Evolutionary conservation across 2,113 vertebrate species (phyloP).

Genomic region (Menura novaehollandiae): DNA sequence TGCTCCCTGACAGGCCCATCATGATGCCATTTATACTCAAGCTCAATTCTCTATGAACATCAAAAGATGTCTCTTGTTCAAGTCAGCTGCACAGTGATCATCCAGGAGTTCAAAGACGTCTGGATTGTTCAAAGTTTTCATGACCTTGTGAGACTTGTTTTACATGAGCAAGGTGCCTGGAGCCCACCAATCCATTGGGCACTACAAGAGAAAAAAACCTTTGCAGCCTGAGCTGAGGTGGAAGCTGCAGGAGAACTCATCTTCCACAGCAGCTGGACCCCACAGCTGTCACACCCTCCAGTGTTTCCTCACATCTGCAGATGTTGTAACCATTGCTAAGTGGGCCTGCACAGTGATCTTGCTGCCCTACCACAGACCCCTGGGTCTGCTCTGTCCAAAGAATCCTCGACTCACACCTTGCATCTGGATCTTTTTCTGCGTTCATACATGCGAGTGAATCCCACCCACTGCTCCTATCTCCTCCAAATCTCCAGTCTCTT

Average conservation of each 20-base stretch:
- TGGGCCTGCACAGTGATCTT: not conserved
- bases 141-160: not conserved
- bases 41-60: not conserved
- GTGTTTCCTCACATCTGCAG: not conserved
- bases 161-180: not conserved
- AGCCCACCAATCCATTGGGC: not conserved
- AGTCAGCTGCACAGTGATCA: not conserved
- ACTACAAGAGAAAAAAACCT: not conserved
- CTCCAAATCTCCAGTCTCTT: not conserved
- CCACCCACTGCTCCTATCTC: not conserved
- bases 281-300: not conserved
- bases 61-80: not conserved
- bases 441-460: accelerated
- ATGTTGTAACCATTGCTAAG: not conserved
- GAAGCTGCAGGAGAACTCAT: not conserved
- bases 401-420: not conserved
- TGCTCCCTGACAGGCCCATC: not conserved
- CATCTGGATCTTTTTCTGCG: not conserved
- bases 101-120: not conserved
- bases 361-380: not conserved
- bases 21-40: accelerated
- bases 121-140: not conserved
- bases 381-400: not conserved
- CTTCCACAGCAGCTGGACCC: not conserved
- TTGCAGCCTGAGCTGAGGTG: not conserved